Evolutionary conservation across 2,888 invertebrate genomes (phyloP).

Genomic region (Plagodis dolabraria): DNA sequence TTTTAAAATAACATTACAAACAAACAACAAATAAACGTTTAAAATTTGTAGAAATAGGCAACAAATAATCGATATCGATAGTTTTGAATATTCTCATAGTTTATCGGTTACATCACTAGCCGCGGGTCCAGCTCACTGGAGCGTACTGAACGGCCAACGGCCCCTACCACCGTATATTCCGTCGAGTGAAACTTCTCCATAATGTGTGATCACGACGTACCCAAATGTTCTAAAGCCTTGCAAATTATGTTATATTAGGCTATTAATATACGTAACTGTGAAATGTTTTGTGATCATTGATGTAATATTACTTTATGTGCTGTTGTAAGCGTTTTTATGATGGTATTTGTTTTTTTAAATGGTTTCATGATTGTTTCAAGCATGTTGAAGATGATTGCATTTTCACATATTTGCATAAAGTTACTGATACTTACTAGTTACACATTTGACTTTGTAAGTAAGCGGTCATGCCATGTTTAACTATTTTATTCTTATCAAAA

Average conservation of each 20-base stretch:
- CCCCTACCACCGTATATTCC: conserved; percentile 49
- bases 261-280: conserved; percentile 16
- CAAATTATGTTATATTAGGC: conserved; percentile 18
- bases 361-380: not conserved
- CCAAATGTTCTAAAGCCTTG: conserved; percentile 21
- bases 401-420: not conserved
- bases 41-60: too few relatives aligned
- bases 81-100: not conserved
- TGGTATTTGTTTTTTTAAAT: not conserved
- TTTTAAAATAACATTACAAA: too few relatives aligned
- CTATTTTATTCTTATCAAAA: too few relatives aligned
- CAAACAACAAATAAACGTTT: too few relatives aligned
- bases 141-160: conserved; percentile 47
- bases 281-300: conserved; percentile 13
- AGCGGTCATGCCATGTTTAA: too few relatives aligned
- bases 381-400: too few relatives aligned
- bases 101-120: conserved; percentile 41
- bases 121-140: conserved; percentile 46
- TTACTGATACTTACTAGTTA: too few relatives aligned
- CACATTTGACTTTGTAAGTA: too few relatives aligned
- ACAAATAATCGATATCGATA: not conserved
- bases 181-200: conserved; percentile 52
- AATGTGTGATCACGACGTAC: conserved; percentile 11
- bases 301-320: conserved; percentile 9
- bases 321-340: conserved; percentile 8